These are phyloP conservation scores for Eulemur macaco DNA, from an alignment of 2,113 vertebrate species.

Conservation along the genomic window DNA sequence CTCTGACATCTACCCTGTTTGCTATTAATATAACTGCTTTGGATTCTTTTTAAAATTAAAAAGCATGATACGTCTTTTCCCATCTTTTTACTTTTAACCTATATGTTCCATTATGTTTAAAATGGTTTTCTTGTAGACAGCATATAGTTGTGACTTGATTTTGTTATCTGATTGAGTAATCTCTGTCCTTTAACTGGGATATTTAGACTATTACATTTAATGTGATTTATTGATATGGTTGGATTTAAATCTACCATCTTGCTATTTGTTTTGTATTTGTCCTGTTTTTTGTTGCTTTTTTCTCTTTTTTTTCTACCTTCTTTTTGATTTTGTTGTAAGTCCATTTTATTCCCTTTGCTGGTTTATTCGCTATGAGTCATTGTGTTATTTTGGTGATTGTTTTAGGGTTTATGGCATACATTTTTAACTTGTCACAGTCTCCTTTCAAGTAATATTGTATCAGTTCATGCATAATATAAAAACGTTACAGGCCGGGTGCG, in stretches of 20 bases:
- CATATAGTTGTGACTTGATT: background rate
- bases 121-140: background rate
- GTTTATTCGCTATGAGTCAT: background rate
- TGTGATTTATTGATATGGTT: background rate
- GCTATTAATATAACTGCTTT: background rate
- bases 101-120: background rate
- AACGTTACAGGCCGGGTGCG: background rate
- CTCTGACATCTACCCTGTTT: background rate
- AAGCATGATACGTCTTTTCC: background rate
- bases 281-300: background rate
- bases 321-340: background rate
- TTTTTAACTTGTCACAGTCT: background rate
- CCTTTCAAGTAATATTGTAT: background rate
- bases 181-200: background rate
- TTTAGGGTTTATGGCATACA: background rate
- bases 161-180: background rate
- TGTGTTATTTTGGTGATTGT: background rate
- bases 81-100: background rate
- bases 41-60: background rate
- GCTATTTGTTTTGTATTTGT: background rate
- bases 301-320: background rate
- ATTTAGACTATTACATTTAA: background rate
- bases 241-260: background rate
- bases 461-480: background rate
- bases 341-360: background rate